These are phyloP conservation scores for Alosa sapidissima DNA, from an alignment of 2,797 vertebrate species.

Conservation along the genomic window DNA sequence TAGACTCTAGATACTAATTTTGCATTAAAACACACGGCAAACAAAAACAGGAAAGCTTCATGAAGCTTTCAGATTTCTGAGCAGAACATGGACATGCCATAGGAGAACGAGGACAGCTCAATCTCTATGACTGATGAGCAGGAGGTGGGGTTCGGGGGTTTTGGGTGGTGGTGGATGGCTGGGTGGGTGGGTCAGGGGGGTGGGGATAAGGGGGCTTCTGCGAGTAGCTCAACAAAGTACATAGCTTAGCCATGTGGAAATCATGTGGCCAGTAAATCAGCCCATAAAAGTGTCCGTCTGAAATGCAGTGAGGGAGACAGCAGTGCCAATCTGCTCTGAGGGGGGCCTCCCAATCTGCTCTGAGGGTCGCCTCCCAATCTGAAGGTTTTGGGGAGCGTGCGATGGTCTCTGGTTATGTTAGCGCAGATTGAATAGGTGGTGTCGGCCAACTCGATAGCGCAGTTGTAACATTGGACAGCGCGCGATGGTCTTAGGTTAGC, in stretches of 20 bases:
- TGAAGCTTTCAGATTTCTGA: slow-evolving; percentile 22
- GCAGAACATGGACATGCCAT: slow-evolving; percentile 19
- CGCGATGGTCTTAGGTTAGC: too few species aligned
- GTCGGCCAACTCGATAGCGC: too few species aligned
- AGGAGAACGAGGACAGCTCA: slow-evolving; percentile 22
- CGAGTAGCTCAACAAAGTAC: slow-evolving; percentile 38
- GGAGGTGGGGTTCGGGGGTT: neutral
- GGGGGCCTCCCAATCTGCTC: slow-evolving; percentile 27
- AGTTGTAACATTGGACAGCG: too few species aligned
- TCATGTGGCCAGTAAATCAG: slow-evolving; percentile 60
- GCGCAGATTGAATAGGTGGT: too few species aligned
- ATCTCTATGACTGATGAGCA: slow-evolving; percentile 47
- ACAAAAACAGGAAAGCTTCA: neutral
- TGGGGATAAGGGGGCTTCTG: slow-evolving; percentile 32
- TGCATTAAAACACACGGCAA: too few species aligned
- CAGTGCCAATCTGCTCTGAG: slow-evolving; percentile 29
- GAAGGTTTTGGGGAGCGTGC: slow-evolving; percentile 36
- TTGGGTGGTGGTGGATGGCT: neutral
- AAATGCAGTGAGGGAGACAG: slow-evolving; percentile 43
- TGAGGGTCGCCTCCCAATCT: slow-evolving; percentile 28
- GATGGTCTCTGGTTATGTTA: too few species aligned
- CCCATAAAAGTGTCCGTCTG: slow-evolving; percentile 63
- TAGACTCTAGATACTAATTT: too few species aligned
- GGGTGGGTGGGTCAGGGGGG: neutral
- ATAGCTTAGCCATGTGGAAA: slow-evolving; percentile 52